These are phyloP conservation scores for Calidris pugnax DNA, from an alignment of 2,113 vertebrate species.

Conservation along the genomic window DNA sequence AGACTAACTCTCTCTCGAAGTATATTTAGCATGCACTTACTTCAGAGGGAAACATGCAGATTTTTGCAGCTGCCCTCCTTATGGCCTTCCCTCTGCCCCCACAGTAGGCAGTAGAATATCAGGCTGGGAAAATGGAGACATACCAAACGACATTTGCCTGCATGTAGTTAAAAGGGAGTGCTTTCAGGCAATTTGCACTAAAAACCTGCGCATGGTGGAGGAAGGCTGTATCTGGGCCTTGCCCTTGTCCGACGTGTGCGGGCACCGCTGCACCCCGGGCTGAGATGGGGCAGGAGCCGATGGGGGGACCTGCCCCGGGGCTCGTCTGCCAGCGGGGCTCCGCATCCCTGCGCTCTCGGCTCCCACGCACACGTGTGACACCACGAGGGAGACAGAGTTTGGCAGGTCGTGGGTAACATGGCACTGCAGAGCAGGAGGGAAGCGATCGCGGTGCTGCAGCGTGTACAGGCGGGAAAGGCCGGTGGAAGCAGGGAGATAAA, in stretches of 20 bases:
- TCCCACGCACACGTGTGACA: conserved; percentile 21
- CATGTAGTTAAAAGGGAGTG: not conserved
- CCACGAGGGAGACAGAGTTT: conserved; percentile 35
- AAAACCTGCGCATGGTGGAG: not conserved
- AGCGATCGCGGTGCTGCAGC: conserved; percentile 12
- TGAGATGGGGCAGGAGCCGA: not conserved
- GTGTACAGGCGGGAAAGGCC: not conserved
- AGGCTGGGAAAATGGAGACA: conserved; percentile 37
- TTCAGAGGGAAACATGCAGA: conserved; percentile 61
- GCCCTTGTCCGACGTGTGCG: accelerated
- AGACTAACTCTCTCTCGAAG: conserved; percentile 18
- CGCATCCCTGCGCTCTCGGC: not conserved
- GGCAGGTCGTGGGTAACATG: conserved; percentile 45
- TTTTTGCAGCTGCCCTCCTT: conserved; percentile 65
- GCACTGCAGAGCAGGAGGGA: conserved; percentile 14
- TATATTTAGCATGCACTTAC: conserved; percentile 54
- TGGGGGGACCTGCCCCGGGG: not conserved
- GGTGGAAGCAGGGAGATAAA: not conserved
- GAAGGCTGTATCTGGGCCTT: not conserved
- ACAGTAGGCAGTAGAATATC: conserved; percentile 55
- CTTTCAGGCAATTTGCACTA: not conserved
- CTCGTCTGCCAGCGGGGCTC: not conserved
- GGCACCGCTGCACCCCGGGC: not conserved
- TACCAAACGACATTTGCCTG: conserved; percentile 20
- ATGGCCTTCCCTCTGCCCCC: conserved; percentile 65